Conservation (phyloP, 2,888 invertebrate genomes). For the Conchocele bisecta region DNA sequence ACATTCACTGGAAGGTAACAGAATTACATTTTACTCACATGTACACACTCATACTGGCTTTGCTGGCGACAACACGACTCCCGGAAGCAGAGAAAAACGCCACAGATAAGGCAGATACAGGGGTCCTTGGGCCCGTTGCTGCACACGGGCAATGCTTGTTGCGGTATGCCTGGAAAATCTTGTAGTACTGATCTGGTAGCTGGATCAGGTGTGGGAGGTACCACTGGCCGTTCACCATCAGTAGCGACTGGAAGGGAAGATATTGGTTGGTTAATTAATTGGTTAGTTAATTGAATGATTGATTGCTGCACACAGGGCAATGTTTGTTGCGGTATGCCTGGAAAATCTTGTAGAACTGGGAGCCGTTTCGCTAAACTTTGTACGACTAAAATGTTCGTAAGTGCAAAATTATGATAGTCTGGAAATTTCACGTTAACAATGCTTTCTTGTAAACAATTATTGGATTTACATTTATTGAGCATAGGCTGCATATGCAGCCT, state of each 20-base stretch:
- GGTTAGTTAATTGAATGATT: too few relatives aligned
- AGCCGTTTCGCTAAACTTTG: too few relatives aligned
- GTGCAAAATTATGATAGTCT: too few relatives aligned
- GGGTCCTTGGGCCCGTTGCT: constrained; percentile 95
- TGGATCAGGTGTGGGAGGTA: constrained; percentile 91
- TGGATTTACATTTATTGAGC: too few relatives aligned
- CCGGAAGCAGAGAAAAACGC: constrained; percentile 92
- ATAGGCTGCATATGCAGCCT: too few relatives aligned
- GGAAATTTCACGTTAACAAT: too few relatives aligned
- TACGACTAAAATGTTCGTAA: too few relatives aligned
- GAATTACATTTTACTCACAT: too few relatives aligned
- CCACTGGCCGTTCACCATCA: constrained; percentile 78
- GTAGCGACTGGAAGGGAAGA: constrained; percentile 67
- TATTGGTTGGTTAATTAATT: too few relatives aligned
- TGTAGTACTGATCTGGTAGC: constrained; percentile 95
- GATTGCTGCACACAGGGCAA: constrained; percentile 94
- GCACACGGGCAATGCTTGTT: constrained; percentile 94
- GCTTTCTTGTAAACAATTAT: too few relatives aligned
- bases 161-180: constrained; percentile 95
- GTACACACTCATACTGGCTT: constrained; percentile 91
- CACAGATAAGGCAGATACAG: constrained; percentile 95
- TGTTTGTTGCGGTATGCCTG: constrained; percentile 95
- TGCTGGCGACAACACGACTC: constrained; percentile 85
- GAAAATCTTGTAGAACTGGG: constrained; percentile 95
- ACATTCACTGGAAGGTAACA: too few relatives aligned